Conservation (phyloP, 1,140 invertebrate species). For the Holcopasites calliopsidis region DNA sequence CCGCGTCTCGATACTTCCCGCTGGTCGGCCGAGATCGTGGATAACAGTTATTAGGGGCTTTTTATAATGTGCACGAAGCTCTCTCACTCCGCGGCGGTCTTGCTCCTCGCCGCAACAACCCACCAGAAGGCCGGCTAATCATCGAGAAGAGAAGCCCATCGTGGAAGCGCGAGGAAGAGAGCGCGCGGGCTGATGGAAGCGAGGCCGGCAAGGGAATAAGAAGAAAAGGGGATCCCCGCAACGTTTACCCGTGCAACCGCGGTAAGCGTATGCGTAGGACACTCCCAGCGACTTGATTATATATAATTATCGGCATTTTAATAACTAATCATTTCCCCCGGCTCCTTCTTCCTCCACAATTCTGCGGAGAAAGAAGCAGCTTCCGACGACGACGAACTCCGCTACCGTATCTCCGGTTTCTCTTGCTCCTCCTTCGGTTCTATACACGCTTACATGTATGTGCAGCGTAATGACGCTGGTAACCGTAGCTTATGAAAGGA, state of each 20-base stretch:
- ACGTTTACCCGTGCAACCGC: slow-evolving; percentile 58
- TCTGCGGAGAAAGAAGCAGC: slow-evolving; percentile 74
- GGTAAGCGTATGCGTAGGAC: slow-evolving; percentile 74
- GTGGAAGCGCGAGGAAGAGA: slow-evolving; percentile 1
- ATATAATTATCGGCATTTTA: slow-evolving; percentile 80
- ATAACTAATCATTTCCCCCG: slow-evolving; percentile 79
- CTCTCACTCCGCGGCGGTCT: slow-evolving; percentile 21
- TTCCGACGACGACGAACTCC: slow-evolving; percentile 69
- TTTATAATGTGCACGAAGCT: slow-evolving; percentile 77
- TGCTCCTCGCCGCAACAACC: slow-evolving; percentile 67
- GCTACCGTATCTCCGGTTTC: slow-evolving; percentile 75
- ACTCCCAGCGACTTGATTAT: slow-evolving; percentile 78
- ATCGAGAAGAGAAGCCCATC: slow-evolving; percentile 8
- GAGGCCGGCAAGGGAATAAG: slow-evolving; percentile 15
- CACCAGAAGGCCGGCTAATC: slow-evolving; percentile 58
- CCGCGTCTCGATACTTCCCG: slow-evolving; percentile 44
- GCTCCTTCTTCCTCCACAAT: slow-evolving; percentile 69
- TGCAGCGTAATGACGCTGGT: slow-evolving; percentile 17
- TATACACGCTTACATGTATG: neutral
- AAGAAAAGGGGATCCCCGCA: slow-evolving; percentile 37
- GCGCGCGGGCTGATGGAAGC: neutral
- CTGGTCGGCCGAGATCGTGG: slow-evolving; percentile 70
- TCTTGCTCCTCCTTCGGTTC: neutral
- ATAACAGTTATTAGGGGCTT: slow-evolving; percentile 80
- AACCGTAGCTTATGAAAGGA: neutral